These are phyloP conservation scores for Stenotaenia linearis DNA, from an alignment of 2,888 invertebrate genomes.

Conservation along the genomic window DNA sequence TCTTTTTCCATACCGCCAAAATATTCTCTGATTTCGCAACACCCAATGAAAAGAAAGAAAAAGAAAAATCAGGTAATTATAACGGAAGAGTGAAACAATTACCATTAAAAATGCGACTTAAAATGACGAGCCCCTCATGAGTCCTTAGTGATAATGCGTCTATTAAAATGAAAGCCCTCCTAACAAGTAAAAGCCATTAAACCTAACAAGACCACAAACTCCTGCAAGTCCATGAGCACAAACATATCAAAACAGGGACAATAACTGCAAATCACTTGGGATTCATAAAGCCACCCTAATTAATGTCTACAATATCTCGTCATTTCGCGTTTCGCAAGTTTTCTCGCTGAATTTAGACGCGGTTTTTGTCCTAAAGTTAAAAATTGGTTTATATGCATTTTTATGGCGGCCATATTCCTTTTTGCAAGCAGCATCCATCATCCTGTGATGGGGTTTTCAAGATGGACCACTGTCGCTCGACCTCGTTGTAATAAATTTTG, in stretches of 20 bases:
- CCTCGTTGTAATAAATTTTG: not conserved
- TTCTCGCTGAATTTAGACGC: not conserved
- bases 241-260: constrained; percentile 16
- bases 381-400: constrained; percentile 23
- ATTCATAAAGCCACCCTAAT: constrained; percentile 1
- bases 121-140: constrained; percentile 26
- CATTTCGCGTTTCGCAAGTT: not conserved
- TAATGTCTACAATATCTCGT: not conserved
- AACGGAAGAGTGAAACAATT: not conserved
- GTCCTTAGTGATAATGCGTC: constrained; percentile 23
- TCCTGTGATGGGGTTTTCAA: not conserved
- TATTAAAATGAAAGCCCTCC: constrained; percentile 21
- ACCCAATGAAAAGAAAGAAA: not conserved
- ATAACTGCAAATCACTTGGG: constrained; percentile 24
- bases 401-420: not conserved
- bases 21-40: not conserved
- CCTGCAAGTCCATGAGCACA: constrained; percentile 19
- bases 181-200: constrained; percentile 24
- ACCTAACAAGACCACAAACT: constrained; percentile 21
- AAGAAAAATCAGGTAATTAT: not conserved
- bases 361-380: not conserved
- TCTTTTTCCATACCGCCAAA: not conserved
- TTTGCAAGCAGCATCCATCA: not conserved
- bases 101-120: constrained; percentile 15
- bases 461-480: not conserved